Percentiles rank a stretch among this genome's conserved stretches.
phyloP scores from a whole-genome alignment of 2,113 vertebrate species.

The Scomber scombrus region DNA sequence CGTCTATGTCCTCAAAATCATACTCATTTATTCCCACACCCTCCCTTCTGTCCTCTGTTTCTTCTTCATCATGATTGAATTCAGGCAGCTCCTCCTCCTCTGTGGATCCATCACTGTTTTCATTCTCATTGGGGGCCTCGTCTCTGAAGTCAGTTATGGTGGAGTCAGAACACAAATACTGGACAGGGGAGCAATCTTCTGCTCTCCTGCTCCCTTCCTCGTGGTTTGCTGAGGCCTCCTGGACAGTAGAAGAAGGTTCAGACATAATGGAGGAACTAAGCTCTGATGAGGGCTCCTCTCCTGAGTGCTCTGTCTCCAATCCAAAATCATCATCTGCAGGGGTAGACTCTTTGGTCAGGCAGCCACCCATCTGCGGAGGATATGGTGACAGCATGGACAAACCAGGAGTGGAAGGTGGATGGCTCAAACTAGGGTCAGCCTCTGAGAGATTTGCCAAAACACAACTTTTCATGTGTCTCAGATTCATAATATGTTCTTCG shows the following conservation, averaged over 20 bases:
- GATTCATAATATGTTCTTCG: slow-evolving; percentile 50
- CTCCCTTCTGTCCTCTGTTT: slow-evolving; percentile 84
- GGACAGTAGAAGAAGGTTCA: slow-evolving; percentile 73
- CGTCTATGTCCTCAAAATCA: slow-evolving; percentile 85
- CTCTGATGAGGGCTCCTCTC: slow-evolving; percentile 81
- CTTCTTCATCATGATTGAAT: slow-evolving; percentile 83
- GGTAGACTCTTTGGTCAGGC: slow-evolving; percentile 85
- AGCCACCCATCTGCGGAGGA: slow-evolving; percentile 87
- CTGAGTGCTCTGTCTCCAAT: slow-evolving; percentile 83
- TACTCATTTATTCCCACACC: slow-evolving; percentile 81
- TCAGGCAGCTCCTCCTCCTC: slow-evolving; percentile 80
- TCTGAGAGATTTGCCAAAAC: slow-evolving; percentile 57
- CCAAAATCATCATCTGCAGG: slow-evolving; percentile 81
- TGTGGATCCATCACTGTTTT: slow-evolving; percentile 66
- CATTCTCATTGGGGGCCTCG: slow-evolving; percentile 66
- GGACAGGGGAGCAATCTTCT: slow-evolving; percentile 71
- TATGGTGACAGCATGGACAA: slow-evolving; percentile 84
- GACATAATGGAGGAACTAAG: slow-evolving; percentile 72
- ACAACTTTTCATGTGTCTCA: slow-evolving; percentile 60
- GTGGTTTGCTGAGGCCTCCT: slow-evolving; percentile 69
- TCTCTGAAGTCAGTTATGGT: slow-evolving; percentile 66
- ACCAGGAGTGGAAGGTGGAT: slow-evolving; percentile 67
- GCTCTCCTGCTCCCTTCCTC: slow-evolving; percentile 61
- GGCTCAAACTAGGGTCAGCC: slow-evolving; percentile 38
- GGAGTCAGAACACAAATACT: slow-evolving; percentile 73